Conservation (phyloP, 1,140 invertebrate species). For the Drosophila auraria region DNA sequence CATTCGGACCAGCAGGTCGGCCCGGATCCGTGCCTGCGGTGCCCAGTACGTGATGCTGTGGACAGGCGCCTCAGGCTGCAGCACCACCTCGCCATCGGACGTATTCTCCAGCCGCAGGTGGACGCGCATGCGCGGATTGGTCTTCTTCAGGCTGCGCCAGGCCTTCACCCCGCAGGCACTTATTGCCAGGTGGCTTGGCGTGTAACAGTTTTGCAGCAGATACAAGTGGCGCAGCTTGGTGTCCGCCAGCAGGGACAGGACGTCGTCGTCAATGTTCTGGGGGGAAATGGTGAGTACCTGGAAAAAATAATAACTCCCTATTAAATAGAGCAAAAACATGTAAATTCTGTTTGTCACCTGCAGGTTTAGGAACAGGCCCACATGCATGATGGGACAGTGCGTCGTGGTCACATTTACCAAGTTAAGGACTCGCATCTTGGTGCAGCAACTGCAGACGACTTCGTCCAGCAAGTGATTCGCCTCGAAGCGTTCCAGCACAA, state of each 20-base stretch:
- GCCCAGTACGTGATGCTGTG: constrained; percentile 89
- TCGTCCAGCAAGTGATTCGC: constrained; percentile 91
- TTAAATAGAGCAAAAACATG: neutral
- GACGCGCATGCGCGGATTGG: constrained; percentile 87
- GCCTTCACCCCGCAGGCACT: constrained; percentile 80
- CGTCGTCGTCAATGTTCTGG: constrained; percentile 92
- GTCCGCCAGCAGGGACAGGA: constrained; percentile 89
- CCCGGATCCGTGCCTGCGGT: constrained; percentile 87
- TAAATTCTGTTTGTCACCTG: constrained; percentile 84
- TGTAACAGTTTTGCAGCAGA: constrained; percentile 92
- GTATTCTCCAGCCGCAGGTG: constrained; percentile 87
- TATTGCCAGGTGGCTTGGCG: constrained; percentile 86
- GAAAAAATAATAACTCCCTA: neutral
- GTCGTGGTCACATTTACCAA: constrained; percentile 91
- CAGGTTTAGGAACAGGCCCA: constrained; percentile 91
- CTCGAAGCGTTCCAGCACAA: constrained; percentile 90
- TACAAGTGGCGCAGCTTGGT: constrained; percentile 90
- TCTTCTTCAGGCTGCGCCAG: constrained; percentile 86
- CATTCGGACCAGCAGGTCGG: constrained; percentile 85
- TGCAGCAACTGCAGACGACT: constrained; percentile 88
- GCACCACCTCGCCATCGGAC: constrained; percentile 85
- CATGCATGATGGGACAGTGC: constrained; percentile 91
- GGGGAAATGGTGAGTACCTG: constrained; percentile 91
- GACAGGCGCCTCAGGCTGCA: constrained; percentile 88
- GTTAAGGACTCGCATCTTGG: constrained; percentile 88